A percentile compares a stretch with the other conserved stretches of the same genome.
phyloP scores from a whole-genome alignment of 2,113 vertebrate species.

The Semicossyphus pulcher region DNA sequence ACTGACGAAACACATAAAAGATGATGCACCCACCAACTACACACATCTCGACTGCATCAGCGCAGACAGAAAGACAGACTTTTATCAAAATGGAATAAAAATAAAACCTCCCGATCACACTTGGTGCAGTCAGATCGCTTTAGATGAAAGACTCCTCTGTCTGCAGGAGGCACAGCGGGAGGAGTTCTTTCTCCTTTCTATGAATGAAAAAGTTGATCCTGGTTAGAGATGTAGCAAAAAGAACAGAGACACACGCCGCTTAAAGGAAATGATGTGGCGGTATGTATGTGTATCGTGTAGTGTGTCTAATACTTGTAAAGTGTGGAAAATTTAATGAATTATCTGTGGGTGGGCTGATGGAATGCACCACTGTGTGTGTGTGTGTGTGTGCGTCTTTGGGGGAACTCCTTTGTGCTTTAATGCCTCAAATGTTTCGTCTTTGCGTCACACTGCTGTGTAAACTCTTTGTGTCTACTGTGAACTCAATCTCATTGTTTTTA shows the following conservation, averaged over 20 bases:
- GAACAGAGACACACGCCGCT: not conserved
- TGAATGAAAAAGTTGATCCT: constrained; percentile 3
- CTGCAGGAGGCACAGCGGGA: not conserved
- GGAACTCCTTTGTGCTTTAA: constrained; percentile 12
- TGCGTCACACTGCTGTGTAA: constrained; percentile 6
- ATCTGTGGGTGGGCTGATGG: constrained; percentile 4
- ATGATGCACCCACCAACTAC: not conserved
- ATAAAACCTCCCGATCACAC: not conserved
- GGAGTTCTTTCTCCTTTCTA: not conserved
- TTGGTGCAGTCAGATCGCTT: not conserved
- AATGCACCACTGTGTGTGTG: too few relatives aligned
- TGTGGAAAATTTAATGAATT: not conserved
- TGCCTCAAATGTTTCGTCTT: not conserved
- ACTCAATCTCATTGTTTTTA: constrained; percentile 41
- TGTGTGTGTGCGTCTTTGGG: not conserved
- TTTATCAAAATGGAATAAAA: constrained; percentile 3
- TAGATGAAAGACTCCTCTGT: not conserved
- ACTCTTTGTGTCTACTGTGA: constrained; percentile 15
- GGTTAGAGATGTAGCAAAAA: not conserved
- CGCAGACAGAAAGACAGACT: not conserved
- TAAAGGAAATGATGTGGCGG: too few relatives aligned
- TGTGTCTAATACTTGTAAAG: not conserved
- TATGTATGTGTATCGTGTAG: not conserved
- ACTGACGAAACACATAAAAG: not conserved
- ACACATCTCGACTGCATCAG: not conserved